Conservation (phyloP, 2,113 vertebrate genomes). For the Syngnathus floridae region DNA sequence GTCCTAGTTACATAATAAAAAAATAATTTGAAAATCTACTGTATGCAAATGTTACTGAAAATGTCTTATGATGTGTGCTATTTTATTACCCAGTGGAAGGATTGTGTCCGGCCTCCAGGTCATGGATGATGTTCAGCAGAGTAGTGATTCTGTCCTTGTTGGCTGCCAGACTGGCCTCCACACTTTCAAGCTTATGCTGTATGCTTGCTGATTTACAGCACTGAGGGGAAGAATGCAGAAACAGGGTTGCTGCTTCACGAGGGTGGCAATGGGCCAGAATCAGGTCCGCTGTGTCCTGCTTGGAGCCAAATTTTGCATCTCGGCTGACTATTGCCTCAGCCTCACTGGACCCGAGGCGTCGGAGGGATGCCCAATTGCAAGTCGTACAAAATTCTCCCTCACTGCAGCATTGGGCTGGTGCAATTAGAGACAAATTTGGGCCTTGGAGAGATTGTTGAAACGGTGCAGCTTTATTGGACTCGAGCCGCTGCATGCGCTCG, state of each 20-base stretch:
- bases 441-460: constrained; percentile 14
- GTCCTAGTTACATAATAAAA: constrained; percentile 23
- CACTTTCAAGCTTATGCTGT: constrained; percentile 59
- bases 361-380: constrained; percentile 21
- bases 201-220: constrained; percentile 53
- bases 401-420: constrained; percentile 1
- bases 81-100: constrained; percentile 52
- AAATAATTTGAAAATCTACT: background rate
- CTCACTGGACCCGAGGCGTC: constrained; percentile 16
- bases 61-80: background rate
- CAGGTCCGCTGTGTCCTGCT: constrained; percentile 29
- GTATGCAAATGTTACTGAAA: background rate
- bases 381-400: constrained; percentile 4
- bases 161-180: constrained; percentile 68
- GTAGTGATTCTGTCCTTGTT: constrained; percentile 69
- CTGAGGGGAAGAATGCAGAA: constrained; percentile 51
- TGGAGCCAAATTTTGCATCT: constrained; percentile 17
- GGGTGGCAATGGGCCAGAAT: constrained; percentile 58
- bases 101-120: constrained; percentile 66
- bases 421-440: constrained; percentile 11
- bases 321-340: constrained; percentile 18
- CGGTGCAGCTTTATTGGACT: constrained; percentile 8
- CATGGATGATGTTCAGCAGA: constrained; percentile 72
- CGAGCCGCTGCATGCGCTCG: background rate
- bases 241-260: constrained; percentile 27